These are phyloP conservation scores for Ophion ellenae DNA, from an alignment of 2,888 invertebrate species.

Conservation along the genomic window DNA sequence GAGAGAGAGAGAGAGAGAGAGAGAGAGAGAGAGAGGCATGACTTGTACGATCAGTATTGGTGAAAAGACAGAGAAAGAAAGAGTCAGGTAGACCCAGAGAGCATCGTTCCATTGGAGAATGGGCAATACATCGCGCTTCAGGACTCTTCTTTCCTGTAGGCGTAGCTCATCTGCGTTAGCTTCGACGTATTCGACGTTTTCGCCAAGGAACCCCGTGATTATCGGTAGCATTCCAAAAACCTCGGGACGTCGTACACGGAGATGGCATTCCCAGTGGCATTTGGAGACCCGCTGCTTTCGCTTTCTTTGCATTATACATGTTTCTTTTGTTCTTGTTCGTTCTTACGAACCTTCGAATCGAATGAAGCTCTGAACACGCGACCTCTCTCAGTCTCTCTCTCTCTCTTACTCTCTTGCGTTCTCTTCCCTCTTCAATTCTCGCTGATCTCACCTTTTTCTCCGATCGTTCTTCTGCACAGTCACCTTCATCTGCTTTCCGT, in stretches of 20 bases:
- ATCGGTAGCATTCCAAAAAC: slow-evolving; percentile 64
- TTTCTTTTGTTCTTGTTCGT: slow-evolving; percentile 35
- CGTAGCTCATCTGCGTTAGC: slow-evolving; percentile 47
- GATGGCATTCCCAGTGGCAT: slow-evolving; percentile 34
- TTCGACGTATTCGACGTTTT: slow-evolving; percentile 65
- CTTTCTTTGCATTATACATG: slow-evolving; percentile 32
- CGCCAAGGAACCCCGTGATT: slow-evolving; percentile 54
- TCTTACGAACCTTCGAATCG: slow-evolving; percentile 20
- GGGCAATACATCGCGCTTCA: slow-evolving; percentile 34
- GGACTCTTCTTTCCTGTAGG: slow-evolving; percentile 13
- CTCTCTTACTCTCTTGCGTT: slow-evolving; percentile 31
- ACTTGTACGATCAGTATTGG: slow-evolving; percentile 26
- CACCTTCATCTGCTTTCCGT: slow-evolving; percentile 37
- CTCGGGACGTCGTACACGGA: slow-evolving; percentile 46
- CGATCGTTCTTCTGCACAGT: slow-evolving; percentile 34
- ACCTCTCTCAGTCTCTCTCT: slow-evolving; percentile 9
- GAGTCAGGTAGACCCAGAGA: slow-evolving; percentile 2
- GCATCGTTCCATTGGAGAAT: slow-evolving; percentile 42
- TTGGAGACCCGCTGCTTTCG: slow-evolving; percentile 37
- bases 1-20: neutral
- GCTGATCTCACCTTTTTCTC: slow-evolving; percentile 36
- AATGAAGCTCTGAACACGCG: slow-evolving; percentile 24
- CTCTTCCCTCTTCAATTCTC: neutral
- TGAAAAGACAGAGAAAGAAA: slow-evolving; percentile 28
- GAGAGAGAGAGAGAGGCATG: slow-evolving; percentile 8